Conservation (phyloP, 2,797 vertebrate species). For the Hemitrygon akajei region DNA sequence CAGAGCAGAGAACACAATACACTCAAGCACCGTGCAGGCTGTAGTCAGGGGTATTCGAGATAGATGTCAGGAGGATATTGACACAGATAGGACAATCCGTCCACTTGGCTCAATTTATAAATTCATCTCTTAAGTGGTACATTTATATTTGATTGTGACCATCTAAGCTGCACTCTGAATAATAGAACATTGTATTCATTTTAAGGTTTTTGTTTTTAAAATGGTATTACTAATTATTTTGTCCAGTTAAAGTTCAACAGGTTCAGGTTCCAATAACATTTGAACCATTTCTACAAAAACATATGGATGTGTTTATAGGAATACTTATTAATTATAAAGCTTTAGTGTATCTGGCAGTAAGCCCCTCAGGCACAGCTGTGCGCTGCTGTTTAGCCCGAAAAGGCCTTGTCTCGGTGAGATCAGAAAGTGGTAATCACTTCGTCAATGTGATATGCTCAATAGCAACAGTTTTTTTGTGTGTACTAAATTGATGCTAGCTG, state of each 20-base stretch:
- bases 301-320: not conserved
- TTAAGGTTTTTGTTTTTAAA: not conserved
- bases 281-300: not conserved
- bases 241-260: slow-evolving; percentile 15
- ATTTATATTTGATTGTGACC: too few relatives aligned
- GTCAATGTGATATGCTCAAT: not conserved
- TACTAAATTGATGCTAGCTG: not conserved
- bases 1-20: not conserved
- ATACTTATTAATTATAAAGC: not conserved
- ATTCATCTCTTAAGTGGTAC: not conserved
- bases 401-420: not conserved
- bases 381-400: not conserved
- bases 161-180: not conserved
- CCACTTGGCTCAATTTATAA: not conserved
- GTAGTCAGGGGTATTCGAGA: too few relatives aligned
- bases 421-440: not conserved
- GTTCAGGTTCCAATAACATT: not conserved
- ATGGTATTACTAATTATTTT: not conserved
- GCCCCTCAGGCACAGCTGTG: not conserved
- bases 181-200: not conserved
- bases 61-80: not conserved
- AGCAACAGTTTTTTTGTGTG: not conserved
- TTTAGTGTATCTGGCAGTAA: slow-evolving; percentile 4
- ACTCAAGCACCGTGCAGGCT: too few relatives aligned
- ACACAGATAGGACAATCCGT: not conserved